phyloP scores from a whole-genome alignment of 2,113 vertebrate genomes.

The Polypterus senegalus region DNA sequence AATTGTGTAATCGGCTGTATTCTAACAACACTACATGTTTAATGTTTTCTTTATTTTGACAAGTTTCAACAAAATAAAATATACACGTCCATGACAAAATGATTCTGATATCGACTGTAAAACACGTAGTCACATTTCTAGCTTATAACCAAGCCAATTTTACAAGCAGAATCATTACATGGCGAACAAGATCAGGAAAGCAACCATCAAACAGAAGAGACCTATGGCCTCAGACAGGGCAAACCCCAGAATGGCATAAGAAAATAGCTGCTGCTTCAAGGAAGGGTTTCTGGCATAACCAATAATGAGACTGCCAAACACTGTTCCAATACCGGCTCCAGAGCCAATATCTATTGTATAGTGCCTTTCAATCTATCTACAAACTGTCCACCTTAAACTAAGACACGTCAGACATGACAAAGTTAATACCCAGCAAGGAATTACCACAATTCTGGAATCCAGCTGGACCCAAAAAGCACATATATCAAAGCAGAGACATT shows the following conservation, averaged over 20 bases:
- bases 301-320: no score
- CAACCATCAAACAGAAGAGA: slow-evolving; percentile 98
- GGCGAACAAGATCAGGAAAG: slow-evolving; percentile 97
- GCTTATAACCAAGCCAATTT: slow-evolving; percentile 49
- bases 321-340: no score
- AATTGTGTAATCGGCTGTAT: slow-evolving; percentile 54
- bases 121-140: slow-evolving; percentile 76
- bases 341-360: no score
- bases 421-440: no score
- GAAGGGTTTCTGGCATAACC: slow-evolving; percentile 97
- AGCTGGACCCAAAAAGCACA: no score
- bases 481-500: no score
- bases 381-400: no score
- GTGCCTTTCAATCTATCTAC: no score
- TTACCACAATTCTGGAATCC: no score
- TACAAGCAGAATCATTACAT: slow-evolving; percentile 67
- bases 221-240: slow-evolving; percentile 98
- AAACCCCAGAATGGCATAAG: slow-evolving; percentile 96
- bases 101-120: slow-evolving; percentile 79
- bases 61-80: slow-evolving; percentile 78
- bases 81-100: slow-evolving; percentile 71
- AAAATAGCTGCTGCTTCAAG: slow-evolving; percentile 98
- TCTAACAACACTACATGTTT: slow-evolving; percentile 50
- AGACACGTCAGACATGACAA: no score
- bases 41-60: slow-evolving; percentile 48